Percentiles rank a stretch among this genome's conserved stretches.
phyloP scores from a whole-genome alignment of 1,140 invertebrate species.

The Danaus melanippus region DNA sequence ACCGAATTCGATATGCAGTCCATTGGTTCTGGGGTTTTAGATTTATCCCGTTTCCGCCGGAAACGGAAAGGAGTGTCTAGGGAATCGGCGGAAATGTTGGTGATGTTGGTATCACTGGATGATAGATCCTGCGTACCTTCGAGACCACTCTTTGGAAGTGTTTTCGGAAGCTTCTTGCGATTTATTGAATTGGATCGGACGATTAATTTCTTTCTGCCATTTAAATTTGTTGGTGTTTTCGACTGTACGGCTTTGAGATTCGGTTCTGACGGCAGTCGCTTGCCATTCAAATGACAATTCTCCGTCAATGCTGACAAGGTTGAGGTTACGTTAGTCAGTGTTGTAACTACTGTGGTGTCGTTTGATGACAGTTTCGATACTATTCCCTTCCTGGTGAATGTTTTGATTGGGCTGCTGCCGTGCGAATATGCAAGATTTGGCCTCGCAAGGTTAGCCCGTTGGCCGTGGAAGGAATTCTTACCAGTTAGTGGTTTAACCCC shows the following conservation, averaged over 20 bases:
- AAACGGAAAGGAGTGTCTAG: conserved; percentile 64
- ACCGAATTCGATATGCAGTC: conserved; percentile 55
- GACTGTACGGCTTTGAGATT: conserved; percentile 48
- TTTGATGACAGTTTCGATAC: conserved; percentile 40
- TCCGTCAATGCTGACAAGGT: conserved; percentile 63
- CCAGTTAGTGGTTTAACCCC: conserved; percentile 51
- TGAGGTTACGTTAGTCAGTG: conserved; percentile 53
- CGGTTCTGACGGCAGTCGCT: conserved; percentile 53
- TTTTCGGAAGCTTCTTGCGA: conserved; percentile 60
- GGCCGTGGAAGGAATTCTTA: conserved; percentile 60
- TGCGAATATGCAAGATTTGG: conserved; percentile 47
- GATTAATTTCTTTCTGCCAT: conserved; percentile 55
- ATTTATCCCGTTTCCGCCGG: conserved; percentile 61
- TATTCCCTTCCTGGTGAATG: conserved; percentile 49
- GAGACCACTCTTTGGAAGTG: conserved; percentile 38
- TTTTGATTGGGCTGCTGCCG: conserved; percentile 51
- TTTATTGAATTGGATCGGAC: conserved; percentile 56
- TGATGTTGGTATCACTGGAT: conserved; percentile 66
- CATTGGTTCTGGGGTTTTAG: conserved; percentile 64
- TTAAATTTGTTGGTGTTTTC: conserved; percentile 39
- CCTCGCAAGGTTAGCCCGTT: conserved; percentile 55
- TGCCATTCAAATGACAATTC: conserved; percentile 63
- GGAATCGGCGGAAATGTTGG: conserved; percentile 65
- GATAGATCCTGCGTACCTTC: conserved; percentile 59
- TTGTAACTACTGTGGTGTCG: conserved; percentile 36